Conservation (phyloP, 2,797 vertebrate species). For the Dicrostonyx torquatus region DNA sequence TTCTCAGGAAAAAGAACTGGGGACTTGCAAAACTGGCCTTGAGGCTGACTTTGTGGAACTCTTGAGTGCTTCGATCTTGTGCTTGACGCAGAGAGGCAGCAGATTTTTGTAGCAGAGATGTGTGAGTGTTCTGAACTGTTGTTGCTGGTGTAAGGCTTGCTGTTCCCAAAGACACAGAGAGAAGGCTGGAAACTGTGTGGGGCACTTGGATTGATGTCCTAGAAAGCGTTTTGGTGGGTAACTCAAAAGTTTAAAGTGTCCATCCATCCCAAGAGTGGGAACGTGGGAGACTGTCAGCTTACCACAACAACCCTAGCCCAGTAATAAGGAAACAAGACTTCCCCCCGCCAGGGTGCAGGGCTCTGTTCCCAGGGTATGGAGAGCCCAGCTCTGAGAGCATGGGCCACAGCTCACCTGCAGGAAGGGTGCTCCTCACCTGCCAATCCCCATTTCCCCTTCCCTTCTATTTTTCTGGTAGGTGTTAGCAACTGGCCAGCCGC, state of each 20-base stretch:
- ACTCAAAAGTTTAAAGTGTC: background rate
- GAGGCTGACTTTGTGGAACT: background rate
- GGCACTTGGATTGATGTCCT: background rate
- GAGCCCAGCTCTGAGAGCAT: background rate
- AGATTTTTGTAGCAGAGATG: background rate
- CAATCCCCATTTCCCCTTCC: fast-evolving
- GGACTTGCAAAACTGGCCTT: background rate
- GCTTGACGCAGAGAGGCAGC: background rate
- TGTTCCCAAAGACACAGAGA: background rate
- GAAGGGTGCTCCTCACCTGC: no score
- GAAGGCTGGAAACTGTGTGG: background rate
- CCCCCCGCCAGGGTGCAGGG: background rate
- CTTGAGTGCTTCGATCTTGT: background rate
- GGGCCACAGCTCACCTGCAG: background rate
- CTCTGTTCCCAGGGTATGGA: background rate
- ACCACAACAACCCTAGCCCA: background rate
- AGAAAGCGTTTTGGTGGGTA: background rate
- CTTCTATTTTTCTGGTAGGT: background rate
- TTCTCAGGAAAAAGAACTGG: background rate
- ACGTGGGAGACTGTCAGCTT: background rate
- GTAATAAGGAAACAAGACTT: background rate
- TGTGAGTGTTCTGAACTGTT: background rate
- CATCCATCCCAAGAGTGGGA: background rate
- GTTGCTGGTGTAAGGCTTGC: background rate
- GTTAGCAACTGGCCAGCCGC: background rate